Percentiles rank a stretch among this genome's conserved stretches.
Conservation (phyloP, 2,888 invertebrate genomes). For the Plebejus melissa region DNA sequence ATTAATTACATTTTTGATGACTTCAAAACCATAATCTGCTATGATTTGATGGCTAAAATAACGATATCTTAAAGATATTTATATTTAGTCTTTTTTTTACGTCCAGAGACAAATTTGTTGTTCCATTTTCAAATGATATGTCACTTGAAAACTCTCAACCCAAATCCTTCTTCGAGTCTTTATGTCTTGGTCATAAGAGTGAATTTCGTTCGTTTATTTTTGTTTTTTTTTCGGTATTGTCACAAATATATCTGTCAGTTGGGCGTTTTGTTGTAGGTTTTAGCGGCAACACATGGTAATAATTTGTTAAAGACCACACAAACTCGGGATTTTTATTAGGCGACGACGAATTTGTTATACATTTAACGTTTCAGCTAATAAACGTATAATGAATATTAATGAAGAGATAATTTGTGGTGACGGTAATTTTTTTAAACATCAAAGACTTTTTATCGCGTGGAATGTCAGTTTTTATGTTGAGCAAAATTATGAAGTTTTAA, state of each 20-base stretch:
- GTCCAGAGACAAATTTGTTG: slow-evolving; percentile 3
- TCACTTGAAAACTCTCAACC: slow-evolving; percentile 14
- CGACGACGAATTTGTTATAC: slow-evolving; percentile 65
- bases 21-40: not conserved
- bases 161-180: not conserved
- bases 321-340: slow-evolving; percentile 60
- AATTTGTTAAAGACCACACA: slow-evolving; percentile 64
- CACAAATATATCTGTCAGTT: slow-evolving; percentile 73
- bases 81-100: not conserved
- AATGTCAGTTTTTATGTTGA: not conserved
- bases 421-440: slow-evolving; percentile 12
- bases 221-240: slow-evolving; percentile 35
- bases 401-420: slow-evolving; percentile 26
- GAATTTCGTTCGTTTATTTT: not conserved
- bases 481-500: not conserved
- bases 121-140: slow-evolving; percentile 22
- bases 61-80: not conserved
- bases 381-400: slow-evolving; percentile 53
- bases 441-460: not conserved
- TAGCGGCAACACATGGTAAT: slow-evolving; percentile 63
- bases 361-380: slow-evolving; percentile 63
- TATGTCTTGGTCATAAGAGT: not conserved
- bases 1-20: not conserved
- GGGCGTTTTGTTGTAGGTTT: slow-evolving; percentile 65
- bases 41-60: slow-evolving; percentile 3